Base-by-base conservation (phyloP, 1,140 invertebrate species). In the Steinernema khuongi region DNA sequence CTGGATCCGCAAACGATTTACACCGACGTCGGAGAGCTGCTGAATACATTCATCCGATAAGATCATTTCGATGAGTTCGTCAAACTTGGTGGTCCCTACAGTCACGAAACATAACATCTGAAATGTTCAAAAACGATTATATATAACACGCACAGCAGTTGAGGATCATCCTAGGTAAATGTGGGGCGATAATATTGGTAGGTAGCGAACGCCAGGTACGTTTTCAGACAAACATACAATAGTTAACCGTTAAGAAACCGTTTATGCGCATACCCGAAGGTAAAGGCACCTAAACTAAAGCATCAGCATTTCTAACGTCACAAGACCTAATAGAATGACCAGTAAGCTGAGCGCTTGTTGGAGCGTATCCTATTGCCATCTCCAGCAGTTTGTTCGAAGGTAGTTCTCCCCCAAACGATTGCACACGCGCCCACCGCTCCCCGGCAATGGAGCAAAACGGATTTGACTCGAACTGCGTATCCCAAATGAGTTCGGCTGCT, bases 401-500 rank as follows among this genome's bases (percentile, higher is more conserved):
- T 19, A 74, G 70, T 68, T 85, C 84, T n/a, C 82, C 82, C 30
- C 82, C 82, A 67, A 77, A 71, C 0, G 82, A 81, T 76, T 83
- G 82, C 29, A 85, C 72, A 74, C 83, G 18, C 1, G 79, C 82
- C 82, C 82, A 84, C 32, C 70, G 68, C 31, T 67, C 19, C 4
- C 82, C 82, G 43, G 73, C 74, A 29, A 79, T 86, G 83, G 87
- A 84, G 75, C 77, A 90, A 31, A 97, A 90, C 0, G 96, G 95
- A 86, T 95, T 90, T 0, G 87, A 83, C 81, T 91, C 88, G 82
- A 99, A 97, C 81, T 91, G 91, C 22, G 89, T 89, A 80, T 93
- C 90, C 95, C 96, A 99, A 76, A 96, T 94, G 88, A 91, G 91
- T 30, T 93, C 92, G 0, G 96, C 94, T 41, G 97, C 90, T 26